Evolutionary conservation across 2,797 vertebrate species (phyloP), one percentile per base, ranked within the genome.

Genomic region (Melanotaenia maccullochi): DNA sequence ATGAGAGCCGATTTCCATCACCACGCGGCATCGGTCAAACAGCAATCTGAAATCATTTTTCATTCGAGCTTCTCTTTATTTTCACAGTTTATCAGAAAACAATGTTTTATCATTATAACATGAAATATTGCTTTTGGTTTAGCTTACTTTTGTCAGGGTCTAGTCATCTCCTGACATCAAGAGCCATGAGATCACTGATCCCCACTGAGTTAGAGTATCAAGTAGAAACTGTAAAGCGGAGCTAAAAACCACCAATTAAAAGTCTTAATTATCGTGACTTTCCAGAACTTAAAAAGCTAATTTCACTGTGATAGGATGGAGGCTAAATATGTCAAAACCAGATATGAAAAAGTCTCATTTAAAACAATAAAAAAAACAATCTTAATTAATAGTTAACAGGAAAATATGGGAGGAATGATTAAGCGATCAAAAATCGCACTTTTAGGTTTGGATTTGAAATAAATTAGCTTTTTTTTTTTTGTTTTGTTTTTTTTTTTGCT

Each of bases 221-320:
- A 36, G 60, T 20, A 16, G 36, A 64, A 49, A 62, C 63, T 32
- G 76, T 40, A 54, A 63, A 71, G 63, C 22, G 70, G 44, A 73
- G 68, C 18, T n/a, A n/a, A 49, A n/a, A 49, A 49, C 0, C 42
- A n/a, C 9, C 20, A n/a, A 49, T n/a, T n/a, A 49, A 49, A 49
- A n/a, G 2, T 9, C 20, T 6, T n/a, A 9, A n/a, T 49, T 49
- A 49, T n/a, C 20, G 9, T n/a, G 44, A 49, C 44, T 49, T 9
- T 7, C 18, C n/a, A 5, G 18, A n/a, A 9, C 18, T 9, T 49
- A 8, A n/a, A 49, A 49, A 3, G n/a, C 20, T n/a, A 47, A 24
- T 16, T 42, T 59, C 5, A 38, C 30, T 20, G 20, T 28, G 40
- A 49, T 1, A 16, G 4, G 49, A 9, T 20, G 59, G 54, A 28